Conservation (phyloP, 1,140 invertebrate species). For the Saccostrea echinata region DNA sequence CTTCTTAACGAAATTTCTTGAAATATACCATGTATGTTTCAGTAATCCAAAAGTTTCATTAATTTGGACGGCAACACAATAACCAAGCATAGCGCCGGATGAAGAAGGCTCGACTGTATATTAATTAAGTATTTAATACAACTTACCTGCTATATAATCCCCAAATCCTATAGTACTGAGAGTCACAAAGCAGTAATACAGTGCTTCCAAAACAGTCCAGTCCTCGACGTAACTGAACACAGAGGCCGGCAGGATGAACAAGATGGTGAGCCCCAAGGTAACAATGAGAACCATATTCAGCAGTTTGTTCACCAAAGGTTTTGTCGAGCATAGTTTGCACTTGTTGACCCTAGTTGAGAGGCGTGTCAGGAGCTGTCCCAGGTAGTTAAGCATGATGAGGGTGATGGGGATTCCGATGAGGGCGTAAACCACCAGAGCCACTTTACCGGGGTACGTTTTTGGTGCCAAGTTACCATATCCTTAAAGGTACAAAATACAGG, state of each 20-base stretch:
- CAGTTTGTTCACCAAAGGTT: slow-evolving; percentile 67
- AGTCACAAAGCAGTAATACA: slow-evolving; percentile 96
- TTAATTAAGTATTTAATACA: not conserved
- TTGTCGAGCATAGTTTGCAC: slow-evolving; percentile 66
- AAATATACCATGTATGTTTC: no score
- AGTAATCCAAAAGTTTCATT: no score
- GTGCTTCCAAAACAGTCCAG: slow-evolving; percentile 95
- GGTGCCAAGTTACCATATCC: slow-evolving; percentile 97
- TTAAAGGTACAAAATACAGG: slow-evolving; percentile 76
- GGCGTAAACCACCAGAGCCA: slow-evolving; percentile 95
- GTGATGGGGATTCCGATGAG: slow-evolving; percentile 97
- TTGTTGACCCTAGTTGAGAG: slow-evolving; percentile 68
- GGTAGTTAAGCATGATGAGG: slow-evolving; percentile 84
- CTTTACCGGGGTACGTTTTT: slow-evolving; percentile 92
- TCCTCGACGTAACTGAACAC: slow-evolving; percentile 90
- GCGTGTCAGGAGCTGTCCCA: slow-evolving; percentile 68
- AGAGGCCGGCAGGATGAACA: slow-evolving; percentile 70
- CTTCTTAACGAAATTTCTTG: no score
- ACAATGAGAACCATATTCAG: slow-evolving; percentile 72
- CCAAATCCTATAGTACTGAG: slow-evolving; percentile 93
- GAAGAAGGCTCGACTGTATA: no score
- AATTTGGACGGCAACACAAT: no score
- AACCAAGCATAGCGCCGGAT: no score
- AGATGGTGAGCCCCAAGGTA: slow-evolving; percentile 64
- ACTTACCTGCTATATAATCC: slow-evolving; percentile 93